Conservation (phyloP, 2,113 vertebrate species). For the Cynoglossus semilaevis region DNA sequence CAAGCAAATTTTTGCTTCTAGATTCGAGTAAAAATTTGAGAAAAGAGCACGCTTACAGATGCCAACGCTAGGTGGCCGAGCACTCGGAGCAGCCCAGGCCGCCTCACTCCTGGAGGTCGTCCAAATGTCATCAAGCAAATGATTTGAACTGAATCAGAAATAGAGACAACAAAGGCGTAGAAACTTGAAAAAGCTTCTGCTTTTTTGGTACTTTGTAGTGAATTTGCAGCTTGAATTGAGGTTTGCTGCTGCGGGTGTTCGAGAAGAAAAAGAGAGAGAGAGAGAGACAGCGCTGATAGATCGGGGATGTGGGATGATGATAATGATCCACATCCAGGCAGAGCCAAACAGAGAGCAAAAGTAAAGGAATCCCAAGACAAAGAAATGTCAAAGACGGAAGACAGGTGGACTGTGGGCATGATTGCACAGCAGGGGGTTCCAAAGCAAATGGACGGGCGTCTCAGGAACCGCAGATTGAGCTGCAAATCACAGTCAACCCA, state of each 20-base stretch:
- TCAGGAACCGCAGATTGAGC: constrained; percentile 65
- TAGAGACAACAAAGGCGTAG: too few relatives aligned
- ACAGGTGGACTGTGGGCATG: constrained; percentile 25
- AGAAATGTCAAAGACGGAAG: constrained; percentile 20
- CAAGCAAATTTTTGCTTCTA: too few relatives aligned
- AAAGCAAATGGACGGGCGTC: constrained; percentile 37
- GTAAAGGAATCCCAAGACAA: constrained; percentile 21
- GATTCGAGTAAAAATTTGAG: too few relatives aligned
- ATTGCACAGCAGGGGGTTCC: constrained; percentile 34
- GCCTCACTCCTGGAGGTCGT: too few relatives aligned
- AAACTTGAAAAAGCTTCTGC: too few relatives aligned
- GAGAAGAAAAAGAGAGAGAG: constrained; percentile 41
- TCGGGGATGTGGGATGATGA: constrained; percentile 1
- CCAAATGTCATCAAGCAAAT: too few relatives aligned
- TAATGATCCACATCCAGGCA: constrained; percentile 20
- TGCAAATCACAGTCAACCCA: constrained; percentile 75
- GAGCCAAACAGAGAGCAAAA: constrained; percentile 4
- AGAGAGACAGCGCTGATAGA: constrained; percentile 27
- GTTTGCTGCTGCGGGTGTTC: constrained; percentile 45
- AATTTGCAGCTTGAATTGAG: constrained; percentile 30
- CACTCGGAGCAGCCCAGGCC: too few relatives aligned
- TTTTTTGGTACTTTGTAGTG: too few relatives aligned
- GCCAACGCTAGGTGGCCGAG: too few relatives aligned
- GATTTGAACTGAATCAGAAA: too few relatives aligned
- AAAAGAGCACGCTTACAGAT: too few relatives aligned